Percentiles rank a stretch among this genome's conserved stretches.
phyloP scores from a whole-genome alignment of 2,888 invertebrate genomes.

The Craniophora ligustri region DNA sequence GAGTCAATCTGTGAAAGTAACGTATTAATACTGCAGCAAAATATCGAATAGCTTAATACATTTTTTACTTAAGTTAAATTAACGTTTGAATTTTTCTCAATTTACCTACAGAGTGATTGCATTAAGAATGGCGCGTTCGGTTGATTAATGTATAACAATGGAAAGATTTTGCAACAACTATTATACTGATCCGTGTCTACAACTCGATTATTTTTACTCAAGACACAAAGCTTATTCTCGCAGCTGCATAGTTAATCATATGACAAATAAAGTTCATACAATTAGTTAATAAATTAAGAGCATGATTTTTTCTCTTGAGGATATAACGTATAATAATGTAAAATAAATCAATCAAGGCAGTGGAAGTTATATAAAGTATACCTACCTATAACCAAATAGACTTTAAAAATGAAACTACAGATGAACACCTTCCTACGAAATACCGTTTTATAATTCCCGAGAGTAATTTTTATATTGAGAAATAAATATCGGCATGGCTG shows the following conservation, averaged over 20 bases:
- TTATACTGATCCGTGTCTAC: slow-evolving; percentile 42
- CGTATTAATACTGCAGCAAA: slow-evolving; percentile 53
- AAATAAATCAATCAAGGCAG: not conserved
- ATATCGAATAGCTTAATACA: slow-evolving; percentile 9
- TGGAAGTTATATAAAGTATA: slow-evolving; percentile 15
- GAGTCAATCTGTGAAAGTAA: slow-evolving; percentile 43
- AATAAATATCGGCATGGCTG: not conserved
- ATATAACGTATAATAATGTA: not conserved
- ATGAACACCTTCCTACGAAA: not conserved
- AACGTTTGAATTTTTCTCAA: slow-evolving; percentile 21
- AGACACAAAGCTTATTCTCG: slow-evolving; percentile 36
- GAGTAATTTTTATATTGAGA: slow-evolving; percentile 16
- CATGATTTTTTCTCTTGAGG: not conserved
- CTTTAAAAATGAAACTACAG: slow-evolving; percentile 4
- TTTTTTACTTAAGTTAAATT: slow-evolving; percentile 16
- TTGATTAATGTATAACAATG: slow-evolving; percentile 61
- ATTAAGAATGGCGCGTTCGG: slow-evolving; percentile 44
- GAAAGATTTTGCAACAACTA: slow-evolving; percentile 60
- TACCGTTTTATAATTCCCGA: slow-evolving; percentile 20
- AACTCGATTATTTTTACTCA: slow-evolving; percentile 44
- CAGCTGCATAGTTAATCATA: slow-evolving; percentile 29
- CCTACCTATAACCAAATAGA: slow-evolving; percentile 12
- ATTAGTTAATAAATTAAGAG: slow-evolving; percentile 7
- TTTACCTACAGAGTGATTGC: slow-evolving; percentile 38
- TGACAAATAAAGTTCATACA: slow-evolving; percentile 16